These are phyloP conservation scores for Papilio xuthus DNA, from an alignment of 1,140 invertebrate genomes.

Conservation along the genomic window DNA sequence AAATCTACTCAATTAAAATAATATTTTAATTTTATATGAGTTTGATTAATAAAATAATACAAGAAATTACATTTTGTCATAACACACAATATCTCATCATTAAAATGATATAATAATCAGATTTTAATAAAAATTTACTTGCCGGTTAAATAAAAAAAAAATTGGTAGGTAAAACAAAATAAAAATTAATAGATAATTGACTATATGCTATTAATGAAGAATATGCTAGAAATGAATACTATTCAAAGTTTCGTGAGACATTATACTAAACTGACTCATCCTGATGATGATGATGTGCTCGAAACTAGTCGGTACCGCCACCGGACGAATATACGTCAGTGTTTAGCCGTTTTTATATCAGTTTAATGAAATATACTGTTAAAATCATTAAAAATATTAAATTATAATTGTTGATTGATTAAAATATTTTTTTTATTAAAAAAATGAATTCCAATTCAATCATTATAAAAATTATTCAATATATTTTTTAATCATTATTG, in stretches of 20 bases:
- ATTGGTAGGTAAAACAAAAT: neutral
- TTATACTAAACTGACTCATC: no score
- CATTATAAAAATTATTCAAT: neutral
- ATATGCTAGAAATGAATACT: no score
- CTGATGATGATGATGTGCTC: no score
- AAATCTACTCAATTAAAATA: neutral
- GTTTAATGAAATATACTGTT: neutral
- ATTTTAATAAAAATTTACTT: no score
- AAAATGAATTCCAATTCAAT: neutral
- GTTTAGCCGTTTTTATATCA: no score
- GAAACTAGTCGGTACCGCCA: no score
- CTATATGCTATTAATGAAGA: neutral
- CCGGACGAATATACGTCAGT: no score
- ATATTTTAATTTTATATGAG: neutral
- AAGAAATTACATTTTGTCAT: no score
- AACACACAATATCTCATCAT: no score
- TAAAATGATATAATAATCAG: no score
- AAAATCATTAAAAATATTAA: neutral
- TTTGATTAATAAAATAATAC: neutral
- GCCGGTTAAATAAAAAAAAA: neutral
- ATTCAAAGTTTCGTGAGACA: no score
- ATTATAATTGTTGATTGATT: neutral
- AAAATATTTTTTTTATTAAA: neutral
- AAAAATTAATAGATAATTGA: neutral
- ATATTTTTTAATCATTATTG: neutral